Conservation (phyloP, 2,888 invertebrate species). For the Sisyra nigra region DNA sequence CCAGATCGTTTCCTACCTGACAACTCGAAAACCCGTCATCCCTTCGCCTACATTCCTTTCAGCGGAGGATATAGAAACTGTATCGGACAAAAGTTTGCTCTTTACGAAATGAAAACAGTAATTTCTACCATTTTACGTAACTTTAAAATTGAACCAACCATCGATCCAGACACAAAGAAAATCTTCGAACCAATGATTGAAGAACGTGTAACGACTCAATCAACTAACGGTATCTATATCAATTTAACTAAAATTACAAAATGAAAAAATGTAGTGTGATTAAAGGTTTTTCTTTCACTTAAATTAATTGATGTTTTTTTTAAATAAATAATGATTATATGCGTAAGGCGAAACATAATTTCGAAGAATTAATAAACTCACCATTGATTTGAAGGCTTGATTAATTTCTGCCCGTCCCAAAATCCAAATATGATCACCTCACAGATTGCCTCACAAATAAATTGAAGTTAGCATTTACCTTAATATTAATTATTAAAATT, state of each 20-base stretch:
- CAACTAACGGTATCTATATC: neutral
- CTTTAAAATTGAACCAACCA: constrained; percentile 1
- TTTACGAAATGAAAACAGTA: neutral
- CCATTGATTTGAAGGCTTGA: too few relatives aligned
- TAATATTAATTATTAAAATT: too few relatives aligned
- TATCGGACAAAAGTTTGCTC: constrained; percentile 13
- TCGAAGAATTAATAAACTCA: too few relatives aligned
- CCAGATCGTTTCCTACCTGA: constrained; percentile 29
- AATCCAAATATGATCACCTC: too few relatives aligned
- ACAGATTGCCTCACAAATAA: too few relatives aligned
- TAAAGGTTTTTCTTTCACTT: too few relatives aligned
- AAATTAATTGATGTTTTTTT: too few relatives aligned
- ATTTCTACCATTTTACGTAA: neutral
- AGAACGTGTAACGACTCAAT: neutral
- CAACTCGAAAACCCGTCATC: constrained; percentile 21
- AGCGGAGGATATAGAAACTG: constrained; percentile 21
- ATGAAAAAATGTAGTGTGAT: neutral
- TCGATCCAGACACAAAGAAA: neutral
- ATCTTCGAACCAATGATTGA: constrained; percentile 1
- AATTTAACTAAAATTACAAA: neutral
- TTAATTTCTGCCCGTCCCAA: too few relatives aligned
- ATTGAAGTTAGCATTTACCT: too few relatives aligned
- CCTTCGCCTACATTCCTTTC: constrained; percentile 21
- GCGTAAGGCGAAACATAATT: too few relatives aligned
- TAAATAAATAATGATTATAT: too few relatives aligned